A percentile compares a stretch with the other conserved stretches of the same genome.
Evolutionary conservation across 2,113 vertebrate genomes (phyloP).

Genomic region (Leptosomus discolor): DNA sequence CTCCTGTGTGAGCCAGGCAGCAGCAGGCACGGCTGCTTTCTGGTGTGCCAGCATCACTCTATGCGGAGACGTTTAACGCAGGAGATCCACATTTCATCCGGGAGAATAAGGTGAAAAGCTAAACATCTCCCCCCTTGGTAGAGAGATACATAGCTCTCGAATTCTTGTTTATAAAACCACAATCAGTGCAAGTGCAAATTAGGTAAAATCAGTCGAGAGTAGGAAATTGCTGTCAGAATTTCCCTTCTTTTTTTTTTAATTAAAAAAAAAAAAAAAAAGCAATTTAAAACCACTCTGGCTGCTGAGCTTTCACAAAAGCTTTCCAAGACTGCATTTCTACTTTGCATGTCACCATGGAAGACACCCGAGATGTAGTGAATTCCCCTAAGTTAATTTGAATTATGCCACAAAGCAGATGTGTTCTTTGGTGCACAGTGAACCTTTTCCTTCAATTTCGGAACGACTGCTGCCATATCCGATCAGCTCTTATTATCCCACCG

Average conservation of each 20-base stretch:
- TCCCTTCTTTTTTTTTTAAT: not conserved
- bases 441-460: conserved; percentile 19
- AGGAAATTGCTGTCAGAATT: not conserved
- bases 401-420: conserved; percentile 78
- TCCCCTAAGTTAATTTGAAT: conserved; percentile 66
- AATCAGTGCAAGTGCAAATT: not conserved
- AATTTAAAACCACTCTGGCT: not conserved
- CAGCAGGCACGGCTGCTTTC: not conserved
- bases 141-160: not conserved
- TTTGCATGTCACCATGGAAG: conserved; percentile 18
- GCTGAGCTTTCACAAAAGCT: not conserved
- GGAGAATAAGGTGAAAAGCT: not conserved
- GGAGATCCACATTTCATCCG: rapidly evolving
- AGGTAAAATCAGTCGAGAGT: not conserved
- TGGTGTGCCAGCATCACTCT: not conserved
- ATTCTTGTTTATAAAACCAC: not conserved
- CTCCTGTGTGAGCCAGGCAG: rapidly evolving
- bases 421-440: conserved; percentile 62
- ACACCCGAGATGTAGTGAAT: not conserved
- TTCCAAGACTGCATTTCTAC: not conserved
- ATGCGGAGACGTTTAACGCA: rapidly evolving
- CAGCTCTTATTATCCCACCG: conserved; percentile 21
- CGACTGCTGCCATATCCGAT: conserved; percentile 40
- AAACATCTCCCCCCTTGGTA: not conserved
- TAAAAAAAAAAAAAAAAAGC: not conserved